Conservation (phyloP, 2,888 invertebrate species). For the Melieria omissa region DNA sequence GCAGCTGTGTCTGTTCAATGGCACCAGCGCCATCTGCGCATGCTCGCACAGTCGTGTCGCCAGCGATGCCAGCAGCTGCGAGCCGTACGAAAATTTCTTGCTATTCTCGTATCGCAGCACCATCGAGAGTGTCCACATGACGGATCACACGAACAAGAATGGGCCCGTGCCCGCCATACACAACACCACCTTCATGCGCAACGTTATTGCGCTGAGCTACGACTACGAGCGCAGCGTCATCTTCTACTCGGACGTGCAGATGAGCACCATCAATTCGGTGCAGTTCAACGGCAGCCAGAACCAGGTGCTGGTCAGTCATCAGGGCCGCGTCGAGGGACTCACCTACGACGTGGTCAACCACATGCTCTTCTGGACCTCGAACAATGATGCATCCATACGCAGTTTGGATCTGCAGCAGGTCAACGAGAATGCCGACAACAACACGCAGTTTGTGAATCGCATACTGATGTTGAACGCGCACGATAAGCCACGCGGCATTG, state of each 20-base stretch:
- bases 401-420: constrained; percentile 57
- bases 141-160: constrained; percentile 78
- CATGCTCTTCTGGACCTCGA: constrained; percentile 87
- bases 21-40: constrained; percentile 76
- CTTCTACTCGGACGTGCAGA: constrained; percentile 91
- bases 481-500: constrained; percentile 87
- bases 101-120: constrained; percentile 84
- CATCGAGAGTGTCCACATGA: constrained; percentile 84
- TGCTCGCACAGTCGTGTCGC: constrained; percentile 85
- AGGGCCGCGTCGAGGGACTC: constrained; percentile 89
- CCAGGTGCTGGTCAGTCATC: constrained; percentile 76
- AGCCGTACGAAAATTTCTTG: constrained; percentile 81
- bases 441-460: constrained; percentile 68
- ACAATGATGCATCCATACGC: constrained; percentile 78
- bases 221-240: constrained; percentile 77
- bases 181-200: constrained; percentile 79
- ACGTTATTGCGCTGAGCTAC: constrained; percentile 87
- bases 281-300: constrained; percentile 83
- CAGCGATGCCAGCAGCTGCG: constrained; percentile 75
- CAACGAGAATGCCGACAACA: constrained; percentile 53
- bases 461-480: constrained; percentile 75
- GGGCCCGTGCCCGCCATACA: constrained; percentile 81
- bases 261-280: constrained; percentile 84
- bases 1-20: constrained; percentile 82
- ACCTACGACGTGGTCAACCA: constrained; percentile 78